Evolutionary conservation across 1,140 invertebrate genomes (phyloP), one percentile per base, ranked within the genome.

Genomic region (Drosophila nebulosa): DNA sequence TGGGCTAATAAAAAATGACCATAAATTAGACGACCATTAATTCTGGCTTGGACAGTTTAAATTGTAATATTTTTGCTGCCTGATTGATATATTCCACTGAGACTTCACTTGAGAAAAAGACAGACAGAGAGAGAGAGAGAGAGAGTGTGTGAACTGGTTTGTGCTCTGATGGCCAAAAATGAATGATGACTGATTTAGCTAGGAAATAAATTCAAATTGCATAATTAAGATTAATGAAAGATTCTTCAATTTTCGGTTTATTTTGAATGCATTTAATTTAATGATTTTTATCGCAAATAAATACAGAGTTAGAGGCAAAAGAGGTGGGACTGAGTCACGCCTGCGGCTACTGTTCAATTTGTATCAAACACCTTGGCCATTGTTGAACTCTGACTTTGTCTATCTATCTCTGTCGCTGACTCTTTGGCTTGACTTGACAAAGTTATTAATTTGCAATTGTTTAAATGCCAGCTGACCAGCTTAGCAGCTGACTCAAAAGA

Each of bases 401-500:
- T 32, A 18, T 59, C 27, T 62, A 56, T 39, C 1, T 12, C 36
- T 39, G 14, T 14, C 59, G 24, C 46, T 56, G 50, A 26, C 58
- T 68, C n/a, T n/a, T n/a, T n/a, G n/a, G n/a, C n/a, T 50, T 56
- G 50, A 26, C 58, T 68, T 70, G 64, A 63, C 59, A 64, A 50
- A 76, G 59, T 78, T 86, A 86, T 86, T 88, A 86, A 88, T 88
- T 81, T 81, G 67, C 56, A 78, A 81, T 75, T 78, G 78, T 81
- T 68, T 51, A 64, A 84, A 72, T 76, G 80, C 69, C 79, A 83
- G 52, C 63, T 79, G 65, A 69, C 65, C 42, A 72, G 18, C n/a
- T n/a, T n/a, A n/a, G n/a, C n/a, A n/a, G n/a, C n/a, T n/a, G n/a
- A 30, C 36, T 42, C 9, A 10, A 18, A 57, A 57, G 27, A 67